A percentile compares a stretch with the other conserved stretches of the same genome.
Conservation (phyloP, 1,140 invertebrate genomes). For the Harpegnathos saltator region DNA sequence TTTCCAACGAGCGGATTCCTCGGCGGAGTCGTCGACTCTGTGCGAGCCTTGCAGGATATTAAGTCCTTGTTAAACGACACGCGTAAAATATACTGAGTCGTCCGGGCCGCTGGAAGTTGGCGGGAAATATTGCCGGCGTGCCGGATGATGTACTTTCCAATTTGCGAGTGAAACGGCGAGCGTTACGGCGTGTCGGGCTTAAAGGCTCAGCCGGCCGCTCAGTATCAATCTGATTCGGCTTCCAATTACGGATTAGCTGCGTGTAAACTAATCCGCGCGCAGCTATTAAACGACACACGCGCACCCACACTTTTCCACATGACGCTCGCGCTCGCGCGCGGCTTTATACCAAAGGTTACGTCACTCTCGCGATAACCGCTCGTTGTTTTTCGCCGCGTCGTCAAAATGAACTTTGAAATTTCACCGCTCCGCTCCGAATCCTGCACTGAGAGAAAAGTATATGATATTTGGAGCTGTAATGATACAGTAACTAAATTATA, state of each 20-base stretch:
- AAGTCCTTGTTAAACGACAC: too few relatives aligned
- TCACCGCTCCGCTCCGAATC: neutral
- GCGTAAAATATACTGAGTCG: neutral
- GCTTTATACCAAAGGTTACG: constrained; percentile 1
- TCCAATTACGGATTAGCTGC: constrained; percentile 62
- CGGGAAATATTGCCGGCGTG: neutral
- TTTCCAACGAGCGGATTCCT: too few relatives aligned
- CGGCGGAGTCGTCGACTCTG: too few relatives aligned
- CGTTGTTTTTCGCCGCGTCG: constrained; percentile 23
- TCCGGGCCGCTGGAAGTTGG: neutral
- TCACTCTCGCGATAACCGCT: constrained; percentile 16
- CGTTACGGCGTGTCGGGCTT: neutral
- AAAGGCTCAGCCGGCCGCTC: constrained; percentile 29
- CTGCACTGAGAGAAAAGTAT: too few relatives aligned
- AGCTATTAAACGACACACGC: neutral
- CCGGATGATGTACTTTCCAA: neutral
- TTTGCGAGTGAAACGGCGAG: neutral
- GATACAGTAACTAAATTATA: too few relatives aligned
- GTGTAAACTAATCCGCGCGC: constrained; percentile 46
- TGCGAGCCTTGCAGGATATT: too few relatives aligned
- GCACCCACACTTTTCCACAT: neutral
- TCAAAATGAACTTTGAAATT: constrained; percentile 60
- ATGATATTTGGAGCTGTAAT: too few relatives aligned
- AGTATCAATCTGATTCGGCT: constrained; percentile 57
- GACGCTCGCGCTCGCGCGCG: too few relatives aligned